A percentile compares a stretch with the other conserved stretches of the same genome.
phyloP scores from a whole-genome alignment of 2,888 invertebrate species.

The Miltochrista miniata region DNA sequence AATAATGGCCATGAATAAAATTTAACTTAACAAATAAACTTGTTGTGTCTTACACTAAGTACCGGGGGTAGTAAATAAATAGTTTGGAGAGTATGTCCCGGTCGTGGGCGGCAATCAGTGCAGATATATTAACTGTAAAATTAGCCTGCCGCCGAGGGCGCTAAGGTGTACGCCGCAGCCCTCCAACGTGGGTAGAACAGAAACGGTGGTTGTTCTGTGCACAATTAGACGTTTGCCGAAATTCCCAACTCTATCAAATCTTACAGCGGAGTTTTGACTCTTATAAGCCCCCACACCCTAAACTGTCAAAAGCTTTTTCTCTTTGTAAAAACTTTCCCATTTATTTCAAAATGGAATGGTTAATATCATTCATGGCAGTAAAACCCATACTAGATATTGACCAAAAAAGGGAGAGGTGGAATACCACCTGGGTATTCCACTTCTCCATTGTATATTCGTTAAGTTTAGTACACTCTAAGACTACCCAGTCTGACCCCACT shows the following conservation, averaged over 20 bases:
- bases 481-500: too few relatives aligned
- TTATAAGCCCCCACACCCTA: too few relatives aligned
- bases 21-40: slow-evolving; percentile 48
- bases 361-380: too few relatives aligned
- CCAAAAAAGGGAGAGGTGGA: too few relatives aligned
- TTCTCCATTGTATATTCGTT: too few relatives aligned
- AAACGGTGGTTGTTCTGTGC: slow-evolving; percentile 4
- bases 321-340: too few relatives aligned
- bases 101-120: slow-evolving; percentile 62
- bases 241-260: not conserved
- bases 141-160: slow-evolving; percentile 62
- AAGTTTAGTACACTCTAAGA: too few relatives aligned
- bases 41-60: slow-evolving; percentile 49
- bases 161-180: slow-evolving; percentile 16
- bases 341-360: too few relatives aligned
- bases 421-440: too few relatives aligned
- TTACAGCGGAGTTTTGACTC: too few relatives aligned
- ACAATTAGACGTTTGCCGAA: slow-evolving; percentile 3
- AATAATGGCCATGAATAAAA: slow-evolving; percentile 23
- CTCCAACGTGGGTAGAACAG: slow-evolving; percentile 29
- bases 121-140: slow-evolving; percentile 75
- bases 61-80: slow-evolving; percentile 60
- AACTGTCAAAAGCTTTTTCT: too few relatives aligned
- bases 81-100: slow-evolving; percentile 53
- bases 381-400: too few relatives aligned